phyloP scores from a whole-genome alignment of 92 coral and sea anemone species.

The Palythoa caribaeorum region DNA sequence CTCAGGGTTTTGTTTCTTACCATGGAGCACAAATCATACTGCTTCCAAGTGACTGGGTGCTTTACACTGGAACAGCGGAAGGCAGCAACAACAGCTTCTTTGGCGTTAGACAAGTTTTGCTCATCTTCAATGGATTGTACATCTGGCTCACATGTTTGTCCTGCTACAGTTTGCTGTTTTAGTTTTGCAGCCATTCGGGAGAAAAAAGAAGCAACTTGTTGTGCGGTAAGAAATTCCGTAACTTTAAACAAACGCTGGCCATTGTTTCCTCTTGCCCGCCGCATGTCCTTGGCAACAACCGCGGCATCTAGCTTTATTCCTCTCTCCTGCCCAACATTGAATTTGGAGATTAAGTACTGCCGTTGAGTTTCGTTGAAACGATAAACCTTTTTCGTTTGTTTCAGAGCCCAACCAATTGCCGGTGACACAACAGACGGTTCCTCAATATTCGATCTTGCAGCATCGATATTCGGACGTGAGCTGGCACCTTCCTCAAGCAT shows the following conservation, averaged over 20 bases:
- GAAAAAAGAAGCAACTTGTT: constrained; percentile 63
- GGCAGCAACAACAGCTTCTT: constrained; percentile 38
- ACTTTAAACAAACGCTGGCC: constrained; percentile 58
- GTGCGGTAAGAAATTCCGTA: constrained; percentile 57
- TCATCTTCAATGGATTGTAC: constrained; percentile 52
- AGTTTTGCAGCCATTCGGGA: constrained; percentile 58
- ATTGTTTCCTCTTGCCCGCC: constrained; percentile 49
- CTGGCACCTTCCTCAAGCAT: constrained; percentile 27
- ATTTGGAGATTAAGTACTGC: constrained; percentile 20
- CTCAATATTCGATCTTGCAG: constrained; percentile 14
- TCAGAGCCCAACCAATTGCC: constrained; percentile 17
- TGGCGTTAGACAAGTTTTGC: constrained; percentile 39
- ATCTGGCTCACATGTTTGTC: constrained; percentile 21
- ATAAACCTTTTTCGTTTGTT: constrained; percentile 16
- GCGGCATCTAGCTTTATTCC: constrained; percentile 22
- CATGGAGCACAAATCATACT: constrained; percentile 41
- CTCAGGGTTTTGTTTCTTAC: constrained; percentile 6
- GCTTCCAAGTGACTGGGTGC: constrained; percentile 52
- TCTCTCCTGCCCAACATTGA: constrained; percentile 25
- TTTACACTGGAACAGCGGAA: constrained; percentile 17
- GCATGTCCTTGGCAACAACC: constrained; percentile 55
- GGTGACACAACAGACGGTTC: constrained; percentile 25
- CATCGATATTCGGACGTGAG: constrained; percentile 4
- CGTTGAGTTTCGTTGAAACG: constrained; percentile 16
- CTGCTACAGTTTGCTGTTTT: constrained; percentile 48